phyloP scores from a whole-genome alignment of 2,888 invertebrate species.

The Lissocephala sabroskyi region DNA sequence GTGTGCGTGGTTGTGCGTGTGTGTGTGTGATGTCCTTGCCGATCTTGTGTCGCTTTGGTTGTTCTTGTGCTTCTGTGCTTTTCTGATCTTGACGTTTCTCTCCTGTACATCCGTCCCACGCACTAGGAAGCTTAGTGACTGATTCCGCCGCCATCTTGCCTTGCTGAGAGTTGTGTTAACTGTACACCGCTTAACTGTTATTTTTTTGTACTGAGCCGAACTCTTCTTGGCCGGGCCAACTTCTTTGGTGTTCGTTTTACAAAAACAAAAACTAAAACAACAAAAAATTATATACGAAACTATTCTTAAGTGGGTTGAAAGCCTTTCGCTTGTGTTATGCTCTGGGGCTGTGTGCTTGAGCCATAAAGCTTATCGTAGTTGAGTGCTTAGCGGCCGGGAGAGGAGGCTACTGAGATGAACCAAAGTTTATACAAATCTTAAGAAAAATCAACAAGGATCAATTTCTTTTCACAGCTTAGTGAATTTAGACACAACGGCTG shows the following conservation, averaged over 20 bases:
- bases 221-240: slow-evolving; percentile 14
- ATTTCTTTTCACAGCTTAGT: slow-evolving; percentile 26
- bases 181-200: not conserved
- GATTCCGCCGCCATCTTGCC: slow-evolving; percentile 1
- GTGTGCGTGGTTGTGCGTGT: no score
- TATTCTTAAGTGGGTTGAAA: slow-evolving; percentile 5
- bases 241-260: not conserved
- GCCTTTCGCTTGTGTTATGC: slow-evolving; percentile 17
- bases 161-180: no score
- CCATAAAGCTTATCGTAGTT: not conserved
- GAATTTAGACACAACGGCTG: slow-evolving; percentile 42
- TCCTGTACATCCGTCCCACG: not conserved
- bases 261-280: no score
- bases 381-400: slow-evolving; percentile 33
- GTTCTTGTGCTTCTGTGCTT: slow-evolving; percentile 52
- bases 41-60: slow-evolving; percentile 58
- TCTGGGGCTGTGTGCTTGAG: slow-evolving; percentile 7
- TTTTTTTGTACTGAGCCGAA: slow-evolving; percentile 14
- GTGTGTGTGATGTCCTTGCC: not conserved
- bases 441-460: not conserved
- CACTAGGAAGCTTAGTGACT: slow-evolving; percentile 19
- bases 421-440: no score
- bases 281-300: no score
- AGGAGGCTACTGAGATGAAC: slow-evolving; percentile 3
- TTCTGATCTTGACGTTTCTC: not conserved